These are phyloP conservation scores for Lateolabrax maculatus DNA, from an alignment of 2,797 vertebrate species.

Conservation along the genomic window DNA sequence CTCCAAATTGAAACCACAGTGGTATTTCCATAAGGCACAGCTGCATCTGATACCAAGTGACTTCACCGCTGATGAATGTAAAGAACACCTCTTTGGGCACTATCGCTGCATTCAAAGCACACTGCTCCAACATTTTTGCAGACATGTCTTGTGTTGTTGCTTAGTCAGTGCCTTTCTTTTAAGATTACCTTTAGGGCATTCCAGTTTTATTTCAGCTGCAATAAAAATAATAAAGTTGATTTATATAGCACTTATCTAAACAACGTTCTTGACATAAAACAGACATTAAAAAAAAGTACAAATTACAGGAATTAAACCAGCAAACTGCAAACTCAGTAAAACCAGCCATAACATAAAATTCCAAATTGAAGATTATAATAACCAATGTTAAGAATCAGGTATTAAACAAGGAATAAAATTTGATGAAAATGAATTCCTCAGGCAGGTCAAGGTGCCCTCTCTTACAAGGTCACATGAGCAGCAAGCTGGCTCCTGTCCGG, in stretches of 20 bases:
- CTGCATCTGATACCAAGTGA: constrained; percentile 47
- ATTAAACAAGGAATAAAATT: not conserved
- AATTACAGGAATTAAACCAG: constrained; percentile 10
- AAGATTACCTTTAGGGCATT: constrained; percentile 23
- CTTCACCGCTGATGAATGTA: constrained; percentile 56
- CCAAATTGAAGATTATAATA: not conserved
- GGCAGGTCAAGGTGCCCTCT: not conserved
- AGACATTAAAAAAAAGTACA: not conserved
- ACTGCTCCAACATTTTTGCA: constrained; percentile 36
- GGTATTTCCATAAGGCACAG: constrained; percentile 55
- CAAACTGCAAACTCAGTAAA: constrained; percentile 15
- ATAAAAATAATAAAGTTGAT: constrained; percentile 27
- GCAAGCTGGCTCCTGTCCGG: not conserved
- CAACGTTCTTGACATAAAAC: not conserved
- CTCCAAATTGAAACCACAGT: constrained; percentile 40
- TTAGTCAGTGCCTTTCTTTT: constrained; percentile 28
- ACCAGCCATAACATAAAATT: not conserved
- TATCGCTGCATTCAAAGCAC: constrained; percentile 21
- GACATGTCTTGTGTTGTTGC: constrained; percentile 28
- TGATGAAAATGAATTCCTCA: not conserved
- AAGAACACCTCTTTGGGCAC: constrained; percentile 32
- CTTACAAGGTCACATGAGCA: not conserved
- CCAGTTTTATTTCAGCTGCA: constrained; percentile 30
- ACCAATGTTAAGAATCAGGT: not conserved
- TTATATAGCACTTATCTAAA: constrained; percentile 23